Conservation (phyloP, 1,140 invertebrate species). For the Bombus terrestris region DNA sequence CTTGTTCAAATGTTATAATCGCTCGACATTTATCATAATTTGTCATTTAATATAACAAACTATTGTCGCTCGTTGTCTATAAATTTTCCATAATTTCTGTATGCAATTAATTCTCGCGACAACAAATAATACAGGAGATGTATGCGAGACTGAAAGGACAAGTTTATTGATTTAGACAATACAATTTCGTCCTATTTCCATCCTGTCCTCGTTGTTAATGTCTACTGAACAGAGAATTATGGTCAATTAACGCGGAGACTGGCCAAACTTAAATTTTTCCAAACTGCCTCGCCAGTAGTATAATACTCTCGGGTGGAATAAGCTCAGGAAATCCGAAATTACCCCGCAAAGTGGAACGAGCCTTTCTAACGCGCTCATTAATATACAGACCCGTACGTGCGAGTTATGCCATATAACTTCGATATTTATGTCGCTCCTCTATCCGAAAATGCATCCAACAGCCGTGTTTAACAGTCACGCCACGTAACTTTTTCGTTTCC, state of each 20-base stretch:
- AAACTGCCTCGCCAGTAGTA: not conserved
- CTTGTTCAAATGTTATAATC: too few relatives aligned
- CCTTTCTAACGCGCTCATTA: conserved; percentile 9
- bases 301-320: not conserved
- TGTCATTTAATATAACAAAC: too few relatives aligned
- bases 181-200: not conserved
- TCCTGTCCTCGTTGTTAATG: not conserved
- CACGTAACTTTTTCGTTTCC: not conserved
- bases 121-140: not conserved
- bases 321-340: conserved; percentile 24
- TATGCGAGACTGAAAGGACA: too few relatives aligned
- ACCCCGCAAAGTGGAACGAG: conserved; percentile 19
- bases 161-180: not conserved
- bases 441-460: conserved; percentile 10
- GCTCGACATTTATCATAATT: too few relatives aligned
- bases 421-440: conserved; percentile 46
- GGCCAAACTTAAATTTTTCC: conserved; percentile 30
- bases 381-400: not conserved
- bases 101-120: too few relatives aligned
- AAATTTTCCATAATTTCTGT: too few relatives aligned
- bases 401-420: conserved; percentile 22
- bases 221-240: conserved; percentile 3
- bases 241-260: conserved; percentile 20
- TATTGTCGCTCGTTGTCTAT: too few relatives aligned
- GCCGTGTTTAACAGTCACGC: conserved; percentile 3